Evolutionary conservation across 2,113 vertebrate genomes (phyloP).

Genomic region (Petaurus breviceps): DNA sequence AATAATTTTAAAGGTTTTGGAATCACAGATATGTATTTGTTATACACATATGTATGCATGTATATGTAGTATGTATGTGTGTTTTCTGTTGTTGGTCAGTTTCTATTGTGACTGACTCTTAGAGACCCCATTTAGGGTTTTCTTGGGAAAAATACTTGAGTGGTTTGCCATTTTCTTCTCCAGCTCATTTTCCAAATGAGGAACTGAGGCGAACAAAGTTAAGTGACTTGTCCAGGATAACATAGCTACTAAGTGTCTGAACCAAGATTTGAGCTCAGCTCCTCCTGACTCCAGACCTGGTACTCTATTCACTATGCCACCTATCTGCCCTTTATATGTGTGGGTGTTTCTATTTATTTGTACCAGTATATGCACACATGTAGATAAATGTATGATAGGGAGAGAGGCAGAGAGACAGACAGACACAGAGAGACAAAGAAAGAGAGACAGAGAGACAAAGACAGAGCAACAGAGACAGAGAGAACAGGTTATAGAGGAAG

Average conservation of each 20-base stretch:
- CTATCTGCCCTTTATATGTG: not conserved
- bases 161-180: not conserved
- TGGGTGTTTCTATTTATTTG: not conserved
- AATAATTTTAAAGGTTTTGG: not conserved
- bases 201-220: not conserved
- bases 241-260: not conserved
- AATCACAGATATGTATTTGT: not conserved
- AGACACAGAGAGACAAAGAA: no score
- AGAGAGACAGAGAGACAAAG: no score
- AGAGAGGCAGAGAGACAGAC: not conserved
- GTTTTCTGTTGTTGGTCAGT: not conserved
- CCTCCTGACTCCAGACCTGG: not conserved
- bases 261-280: not conserved
- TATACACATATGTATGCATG: not conserved
- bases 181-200: not conserved
- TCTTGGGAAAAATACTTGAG: not conserved
- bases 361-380: not conserved
- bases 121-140: not conserved
- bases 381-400: not conserved
- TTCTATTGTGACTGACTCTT: not conserved
- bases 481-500: not conserved
- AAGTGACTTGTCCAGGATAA: not conserved
- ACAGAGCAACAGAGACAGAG: no score
- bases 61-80: not conserved
- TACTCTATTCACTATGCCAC: not conserved